phyloP scores from a whole-genome alignment of 2,888 invertebrate genomes.

The Copidosoma aretas region DNA sequence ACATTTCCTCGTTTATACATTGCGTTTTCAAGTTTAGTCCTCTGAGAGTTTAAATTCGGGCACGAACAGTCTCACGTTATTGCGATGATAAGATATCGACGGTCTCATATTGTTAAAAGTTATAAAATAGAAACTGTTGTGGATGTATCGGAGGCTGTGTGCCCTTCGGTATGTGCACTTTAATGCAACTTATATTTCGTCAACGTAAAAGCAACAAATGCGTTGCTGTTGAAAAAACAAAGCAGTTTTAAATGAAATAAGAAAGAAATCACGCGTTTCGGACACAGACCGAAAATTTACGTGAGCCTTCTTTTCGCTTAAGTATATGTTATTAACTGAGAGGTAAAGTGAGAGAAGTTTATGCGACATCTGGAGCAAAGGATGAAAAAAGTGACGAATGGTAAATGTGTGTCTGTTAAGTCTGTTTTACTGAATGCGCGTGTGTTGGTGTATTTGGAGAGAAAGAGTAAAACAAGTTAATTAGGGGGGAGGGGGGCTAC shows the following conservation, averaged over 20 bases:
- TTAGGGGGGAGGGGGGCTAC: slow-evolving; percentile 43
- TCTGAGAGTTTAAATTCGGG: slow-evolving; percentile 39
- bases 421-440: background rate
- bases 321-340: too few relatives aligned
- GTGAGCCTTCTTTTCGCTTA: too few relatives aligned
- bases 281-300: too few relatives aligned
- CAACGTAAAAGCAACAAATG: slow-evolving; percentile 9
- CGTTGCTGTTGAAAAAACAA: too few relatives aligned
- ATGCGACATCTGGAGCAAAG: background rate
- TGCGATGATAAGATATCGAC: slow-evolving; percentile 32
- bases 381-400: slow-evolving; percentile 8
- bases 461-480: background rate
- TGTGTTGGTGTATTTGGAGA: too few relatives aligned
- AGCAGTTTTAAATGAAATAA: too few relatives aligned
- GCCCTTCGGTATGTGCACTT: slow-evolving; percentile 15
- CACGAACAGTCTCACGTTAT: slow-evolving; percentile 37
- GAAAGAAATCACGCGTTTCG: too few relatives aligned
- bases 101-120: slow-evolving; percentile 32
- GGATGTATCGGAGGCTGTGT: slow-evolving; percentile 6
- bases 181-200: too few relatives aligned
- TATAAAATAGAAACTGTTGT: background rate
- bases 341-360: background rate
- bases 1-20: slow-evolving; percentile 17
- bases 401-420: slow-evolving; percentile 12
- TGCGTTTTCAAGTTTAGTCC: slow-evolving; percentile 35